Conservation (phyloP, 1,140 invertebrate genomes). For the Epicauta chinensis region DNA sequence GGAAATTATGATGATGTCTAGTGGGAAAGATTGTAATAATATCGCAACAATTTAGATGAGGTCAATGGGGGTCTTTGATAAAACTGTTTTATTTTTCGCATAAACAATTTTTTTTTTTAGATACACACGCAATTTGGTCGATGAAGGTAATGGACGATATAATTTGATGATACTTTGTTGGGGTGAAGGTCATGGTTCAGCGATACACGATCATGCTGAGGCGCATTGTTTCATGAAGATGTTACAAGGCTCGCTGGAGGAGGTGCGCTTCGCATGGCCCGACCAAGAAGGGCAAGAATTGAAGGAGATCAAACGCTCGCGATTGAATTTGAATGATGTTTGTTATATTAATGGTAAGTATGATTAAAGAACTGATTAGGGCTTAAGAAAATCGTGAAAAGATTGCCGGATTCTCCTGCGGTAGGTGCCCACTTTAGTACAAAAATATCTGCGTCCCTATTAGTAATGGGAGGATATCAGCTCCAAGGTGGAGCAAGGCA, state of each 20-base stretch:
- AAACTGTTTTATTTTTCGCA: neutral
- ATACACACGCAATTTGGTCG: constrained; percentile 91
- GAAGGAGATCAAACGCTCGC: constrained; percentile 56
- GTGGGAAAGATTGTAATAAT: too few relatives aligned
- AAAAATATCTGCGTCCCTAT: too few relatives aligned
- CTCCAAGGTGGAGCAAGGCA: too few relatives aligned
- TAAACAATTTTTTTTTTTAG: constrained; percentile 44
- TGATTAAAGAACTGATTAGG: too few relatives aligned
- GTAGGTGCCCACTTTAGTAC: too few relatives aligned
- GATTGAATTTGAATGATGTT: constrained; percentile 68
- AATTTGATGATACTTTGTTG: constrained; percentile 97
- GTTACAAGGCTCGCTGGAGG: constrained; percentile 62
- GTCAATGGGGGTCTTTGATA: neutral
- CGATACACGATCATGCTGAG: constrained; percentile 94
- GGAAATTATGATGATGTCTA: too few relatives aligned
- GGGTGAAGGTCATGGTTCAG: constrained; percentile 90
- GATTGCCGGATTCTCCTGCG: too few relatives aligned
- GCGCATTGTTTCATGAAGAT: constrained; percentile 98
- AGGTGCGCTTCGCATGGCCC: constrained; percentile 74
- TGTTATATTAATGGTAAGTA: constrained; percentile 92
- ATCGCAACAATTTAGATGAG: too few relatives aligned
- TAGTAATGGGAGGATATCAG: too few relatives aligned
- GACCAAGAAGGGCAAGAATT: constrained; percentile 44
- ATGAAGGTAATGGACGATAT: constrained; percentile 93
- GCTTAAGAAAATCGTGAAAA: too few relatives aligned